Conservation (phyloP, 2,797 vertebrate genomes). For the Numenius phaeopus region DNA sequence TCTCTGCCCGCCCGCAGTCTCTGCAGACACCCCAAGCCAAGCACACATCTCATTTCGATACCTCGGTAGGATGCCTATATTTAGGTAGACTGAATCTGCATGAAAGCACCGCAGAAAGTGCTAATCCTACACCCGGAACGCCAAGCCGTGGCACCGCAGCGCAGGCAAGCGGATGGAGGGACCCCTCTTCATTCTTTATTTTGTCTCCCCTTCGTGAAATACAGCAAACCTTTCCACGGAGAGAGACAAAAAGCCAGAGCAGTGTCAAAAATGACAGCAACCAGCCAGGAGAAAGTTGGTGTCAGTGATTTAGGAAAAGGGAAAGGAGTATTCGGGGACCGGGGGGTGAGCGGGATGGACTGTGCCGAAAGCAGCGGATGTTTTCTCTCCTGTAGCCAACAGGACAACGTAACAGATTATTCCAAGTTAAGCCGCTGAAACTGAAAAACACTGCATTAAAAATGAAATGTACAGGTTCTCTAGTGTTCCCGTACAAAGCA, state of each 20-base stretch:
- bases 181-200: background rate
- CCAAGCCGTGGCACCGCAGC: fast-evolving
- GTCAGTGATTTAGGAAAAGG: background rate
- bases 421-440: background rate
- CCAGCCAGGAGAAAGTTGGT: background rate
- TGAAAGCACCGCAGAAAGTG: background rate
- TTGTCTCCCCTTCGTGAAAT: background rate
- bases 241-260: background rate
- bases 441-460: background rate
- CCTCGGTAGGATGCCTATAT: background rate
- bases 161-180: fast-evolving
- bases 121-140: fast-evolving
- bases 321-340: fast-evolving
- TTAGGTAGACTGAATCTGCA: background rate
- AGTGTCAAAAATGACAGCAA: fast-evolving
- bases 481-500: background rate
- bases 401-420: background rate
- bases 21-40: background rate
- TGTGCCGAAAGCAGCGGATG: background rate
- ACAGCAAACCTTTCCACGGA: background rate
- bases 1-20: background rate
- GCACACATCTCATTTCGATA: fast-evolving
- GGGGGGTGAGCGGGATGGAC: background rate
- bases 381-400: background rate
- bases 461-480: background rate